Evolutionary conservation across 2,888 invertebrate genomes (phyloP).

Genomic region (Periphyllus acericola): DNA sequence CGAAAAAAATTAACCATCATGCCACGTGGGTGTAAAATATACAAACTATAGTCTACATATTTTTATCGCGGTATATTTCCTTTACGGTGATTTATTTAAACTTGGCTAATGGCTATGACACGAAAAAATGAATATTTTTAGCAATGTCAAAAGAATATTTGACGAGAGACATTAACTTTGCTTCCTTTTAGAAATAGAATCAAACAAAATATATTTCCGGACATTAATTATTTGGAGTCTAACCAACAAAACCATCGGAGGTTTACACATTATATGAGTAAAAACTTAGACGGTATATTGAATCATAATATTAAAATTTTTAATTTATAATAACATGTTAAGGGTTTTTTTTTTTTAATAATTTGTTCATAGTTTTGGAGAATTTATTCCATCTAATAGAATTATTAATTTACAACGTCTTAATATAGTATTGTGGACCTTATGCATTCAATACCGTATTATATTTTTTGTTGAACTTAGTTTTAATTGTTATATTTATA

Average conservation of each 20-base stretch:
- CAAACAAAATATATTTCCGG: not conserved
- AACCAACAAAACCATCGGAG: not conserved
- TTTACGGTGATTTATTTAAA: slow-evolving; percentile 16
- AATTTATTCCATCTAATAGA: too few relatives aligned
- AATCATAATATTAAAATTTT: not conserved
- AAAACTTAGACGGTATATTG: not conserved
- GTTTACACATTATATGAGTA: not conserved
- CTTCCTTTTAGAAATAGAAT: slow-evolving; percentile 52
- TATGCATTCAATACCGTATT: too few relatives aligned
- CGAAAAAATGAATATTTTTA: slow-evolving; percentile 46
- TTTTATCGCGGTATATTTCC: not conserved
- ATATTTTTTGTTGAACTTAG: too few relatives aligned
- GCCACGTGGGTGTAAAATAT: too few relatives aligned
- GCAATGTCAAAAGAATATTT: slow-evolving; percentile 39
- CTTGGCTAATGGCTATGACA: slow-evolving; percentile 42
- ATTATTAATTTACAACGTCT: too few relatives aligned
- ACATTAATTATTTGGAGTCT: slow-evolving; percentile 25
- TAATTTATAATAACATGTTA: too few relatives aligned
- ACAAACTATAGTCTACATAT: slow-evolving; percentile 56
- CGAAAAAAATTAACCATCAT: too few relatives aligned
- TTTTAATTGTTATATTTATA: too few relatives aligned
- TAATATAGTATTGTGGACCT: too few relatives aligned
- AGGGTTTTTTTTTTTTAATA: too few relatives aligned
- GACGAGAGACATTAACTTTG: slow-evolving; percentile 35
- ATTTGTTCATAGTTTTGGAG: too few relatives aligned